Percentiles rank a stretch among this genome's conserved stretches.
Conservation (phyloP, 1,140 invertebrate species). For the Chelonus insularis region DNA sequence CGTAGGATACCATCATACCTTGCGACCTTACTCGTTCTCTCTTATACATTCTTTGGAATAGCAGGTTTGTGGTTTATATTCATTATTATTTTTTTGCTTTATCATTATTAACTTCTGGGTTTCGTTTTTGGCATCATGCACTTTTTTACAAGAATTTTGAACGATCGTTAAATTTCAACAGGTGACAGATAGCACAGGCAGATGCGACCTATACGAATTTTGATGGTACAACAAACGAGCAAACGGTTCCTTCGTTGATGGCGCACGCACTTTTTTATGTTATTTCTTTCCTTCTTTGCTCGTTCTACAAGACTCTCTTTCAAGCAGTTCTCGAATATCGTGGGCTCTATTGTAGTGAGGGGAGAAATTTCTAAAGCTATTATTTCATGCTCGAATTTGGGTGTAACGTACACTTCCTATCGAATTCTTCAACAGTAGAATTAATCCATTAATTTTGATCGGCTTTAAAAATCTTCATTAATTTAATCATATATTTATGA, state of each 20-base stretch:
- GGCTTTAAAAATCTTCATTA: too few relatives aligned
- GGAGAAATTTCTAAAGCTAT: conserved; percentile 16
- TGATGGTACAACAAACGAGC: conserved; percentile 19
- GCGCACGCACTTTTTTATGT: conserved; percentile 1
- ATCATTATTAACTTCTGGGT: background rate
- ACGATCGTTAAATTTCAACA: conserved; percentile 36
- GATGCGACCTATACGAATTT: conserved; percentile 24
- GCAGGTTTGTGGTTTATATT: conserved; percentile 43
- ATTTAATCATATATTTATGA: too few relatives aligned
- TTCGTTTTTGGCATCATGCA: conserved; percentile 10
- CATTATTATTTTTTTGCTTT: conserved; percentile 9
- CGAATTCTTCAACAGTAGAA: background rate
- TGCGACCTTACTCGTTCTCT: conserved; percentile 51
- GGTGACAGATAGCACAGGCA: conserved; percentile 35
- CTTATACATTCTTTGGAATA: conserved; percentile 52
- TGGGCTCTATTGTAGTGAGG: background rate
- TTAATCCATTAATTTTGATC: conserved; percentile 27
- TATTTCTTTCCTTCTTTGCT: background rate
- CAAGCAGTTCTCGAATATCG: conserved; percentile 19
- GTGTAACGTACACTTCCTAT: conserved; percentile 9
- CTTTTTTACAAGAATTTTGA: background rate
- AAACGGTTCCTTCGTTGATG: conserved; percentile 23
- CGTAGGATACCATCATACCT: conserved; percentile 50
- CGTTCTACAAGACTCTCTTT: conserved; percentile 17
- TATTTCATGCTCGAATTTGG: background rate